Evolutionary conservation across 2,797 vertebrate species (phyloP).

Genomic region (Ceyx erithaca): DNA sequence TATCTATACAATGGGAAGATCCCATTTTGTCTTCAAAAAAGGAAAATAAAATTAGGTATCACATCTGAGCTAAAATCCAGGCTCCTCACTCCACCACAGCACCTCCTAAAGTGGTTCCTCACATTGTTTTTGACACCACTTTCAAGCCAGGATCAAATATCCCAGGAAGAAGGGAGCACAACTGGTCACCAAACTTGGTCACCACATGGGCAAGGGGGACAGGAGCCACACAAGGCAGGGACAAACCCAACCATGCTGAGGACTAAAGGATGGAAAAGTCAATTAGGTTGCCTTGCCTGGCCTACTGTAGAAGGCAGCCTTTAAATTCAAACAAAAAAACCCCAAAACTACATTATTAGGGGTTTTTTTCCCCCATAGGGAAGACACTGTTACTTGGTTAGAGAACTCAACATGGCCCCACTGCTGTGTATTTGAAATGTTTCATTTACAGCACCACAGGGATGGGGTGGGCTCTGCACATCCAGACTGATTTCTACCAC

Average conservation of each 20-base stretch:
- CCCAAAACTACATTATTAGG: background rate
- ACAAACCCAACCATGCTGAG: background rate
- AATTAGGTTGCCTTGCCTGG: background rate
- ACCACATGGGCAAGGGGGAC: accelerated
- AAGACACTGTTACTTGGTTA: background rate
- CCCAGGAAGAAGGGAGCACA: background rate
- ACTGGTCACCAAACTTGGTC: too few species aligned
- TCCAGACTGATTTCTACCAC: background rate
- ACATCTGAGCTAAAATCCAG: background rate
- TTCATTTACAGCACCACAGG: accelerated
- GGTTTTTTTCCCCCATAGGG: background rate
- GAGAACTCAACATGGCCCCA: background rate
- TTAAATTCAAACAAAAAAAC: background rate
- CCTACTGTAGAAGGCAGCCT: background rate
- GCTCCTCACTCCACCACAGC: background rate
- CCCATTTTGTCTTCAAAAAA: background rate
- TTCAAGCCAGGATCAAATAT: background rate
- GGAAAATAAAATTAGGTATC: background rate
- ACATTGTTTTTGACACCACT: background rate
- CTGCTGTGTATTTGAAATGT: accelerated
- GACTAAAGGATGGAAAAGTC: background rate
- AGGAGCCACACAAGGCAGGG: background rate
- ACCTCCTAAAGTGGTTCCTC: background rate
- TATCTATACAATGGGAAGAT: background rate
- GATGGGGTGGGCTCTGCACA: background rate